Evolutionary conservation across 2,113 vertebrate genomes (phyloP).

Genomic region (Anguilla japonica): DNA sequence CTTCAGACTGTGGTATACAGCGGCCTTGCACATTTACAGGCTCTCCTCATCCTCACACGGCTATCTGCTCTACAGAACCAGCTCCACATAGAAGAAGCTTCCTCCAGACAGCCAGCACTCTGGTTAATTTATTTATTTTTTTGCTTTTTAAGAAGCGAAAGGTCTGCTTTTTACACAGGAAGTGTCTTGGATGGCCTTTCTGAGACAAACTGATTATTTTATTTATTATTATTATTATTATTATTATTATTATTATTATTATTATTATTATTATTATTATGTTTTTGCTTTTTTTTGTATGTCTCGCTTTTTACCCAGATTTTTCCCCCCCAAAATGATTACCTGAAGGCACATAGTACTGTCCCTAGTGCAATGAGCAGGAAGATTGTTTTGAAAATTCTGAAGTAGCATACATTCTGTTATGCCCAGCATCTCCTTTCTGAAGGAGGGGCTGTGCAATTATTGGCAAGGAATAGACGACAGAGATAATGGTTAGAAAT

Average conservation of each 20-base stretch:
- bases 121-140: background rate
- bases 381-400: slow-evolving; percentile 51
- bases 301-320: slow-evolving; percentile 17
- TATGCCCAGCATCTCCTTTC: slow-evolving; percentile 28
- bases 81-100: background rate
- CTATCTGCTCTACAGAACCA: background rate
- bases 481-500: slow-evolving; percentile 39
- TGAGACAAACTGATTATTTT: background rate
- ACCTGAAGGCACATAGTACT: slow-evolving; percentile 30
- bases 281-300: slow-evolving; percentile 10
- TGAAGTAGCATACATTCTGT: slow-evolving; percentile 48
- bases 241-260: too few relatives aligned
- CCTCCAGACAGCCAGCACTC: background rate
- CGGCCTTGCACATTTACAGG: background rate
- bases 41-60: background rate
- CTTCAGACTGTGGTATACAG: background rate
- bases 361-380: slow-evolving; percentile 44
- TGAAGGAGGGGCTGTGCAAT: slow-evolving; percentile 43
- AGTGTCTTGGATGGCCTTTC: background rate
- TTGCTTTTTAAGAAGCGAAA: background rate
- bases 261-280: too few relatives aligned
- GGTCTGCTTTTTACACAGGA: background rate
- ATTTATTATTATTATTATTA: background rate
- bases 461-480: slow-evolving; percentile 45
- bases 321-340: slow-evolving; percentile 48